Evolutionary conservation across 2,113 vertebrate species (phyloP), one percentile per base, ranked within the genome.

Genomic region (Phalacrocorax pelagicus): DNA sequence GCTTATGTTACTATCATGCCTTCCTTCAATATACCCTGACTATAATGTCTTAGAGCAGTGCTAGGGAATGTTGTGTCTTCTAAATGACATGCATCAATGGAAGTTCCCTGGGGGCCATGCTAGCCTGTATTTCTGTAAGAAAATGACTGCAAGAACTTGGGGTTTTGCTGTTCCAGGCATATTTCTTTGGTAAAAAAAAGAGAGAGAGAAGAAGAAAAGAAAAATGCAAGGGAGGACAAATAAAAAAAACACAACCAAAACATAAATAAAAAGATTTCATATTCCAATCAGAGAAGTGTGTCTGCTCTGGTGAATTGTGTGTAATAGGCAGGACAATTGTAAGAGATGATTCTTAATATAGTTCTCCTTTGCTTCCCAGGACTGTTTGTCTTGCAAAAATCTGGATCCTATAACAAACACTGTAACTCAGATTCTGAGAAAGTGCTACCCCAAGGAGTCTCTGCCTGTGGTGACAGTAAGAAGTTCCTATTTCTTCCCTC

Each of bases 341-440:
- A 63, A 71, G 34, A 44, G 19, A 24, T 11, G 36, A 11, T n/a
- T 73, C 10, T 82, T 44, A 73, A 59, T 49, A 4, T 23, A 46
- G 7, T 44, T 91, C 23, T 94, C 46, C 34, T 71, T 65, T 95
- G n/a, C 11, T 88, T 62, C 62, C 32, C 95, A 99, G 99, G 98
- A 95, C 49, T 98, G 97, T 86, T 90, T 99, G 62, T 90, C 93
- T 36, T 97, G 83, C 71, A 97, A 96, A 89, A 96, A 51, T 51
- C 49, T 98, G 69, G 98, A 99, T 89, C 96, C 98, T 13, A 70
- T 99, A 36, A 71, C 98, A 81, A 98, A 97, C 26, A 88, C 94
- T 1, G 97, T 83, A 0, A 95, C 98, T 61, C 99, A 99, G 92
- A 98, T 99, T 90, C 98, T 99, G 96, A 98, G 99, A 71, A 99